Base-by-base conservation (phyloP, 2,797 vertebrate species). In the Syngnathus rostellatus region DNA sequence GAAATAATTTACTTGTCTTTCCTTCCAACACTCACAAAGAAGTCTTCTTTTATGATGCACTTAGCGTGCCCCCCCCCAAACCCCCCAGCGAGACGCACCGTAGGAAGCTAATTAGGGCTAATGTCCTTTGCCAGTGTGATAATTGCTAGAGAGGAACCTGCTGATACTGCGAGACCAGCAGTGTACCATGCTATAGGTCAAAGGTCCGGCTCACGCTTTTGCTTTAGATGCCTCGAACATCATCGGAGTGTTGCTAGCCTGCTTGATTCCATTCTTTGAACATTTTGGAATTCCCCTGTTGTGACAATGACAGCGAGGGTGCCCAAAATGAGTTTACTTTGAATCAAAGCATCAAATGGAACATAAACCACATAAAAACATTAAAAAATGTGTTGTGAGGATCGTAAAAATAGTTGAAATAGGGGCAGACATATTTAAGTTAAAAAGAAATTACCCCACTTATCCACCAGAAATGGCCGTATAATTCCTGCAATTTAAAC, bases 1-100 rank as follows among this genome's bases (percentile, higher is more conserved):
- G 74, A 82, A 78, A 85, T 85, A 85, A 88, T 86, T 84, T 85
- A 77, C 83, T 86, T 86, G 82, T 84, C 75, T 85, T 86, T 86
- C 78, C 81, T 85, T 83, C 64, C 8, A 0, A n/a, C n/a, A 10
- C 55, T 57, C 55, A 8, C 55, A 57, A 57, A 57, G 12, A 6
- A 57, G 55, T 6, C 14, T 17, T 37, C 14, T 37, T 37, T 57
- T 57, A 37, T 57, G 31, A 57, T 57, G 25, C 25, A 6, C 25
- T 57, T 6, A 57, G 37, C 37, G 16, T 57, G 55, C 14, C 25
- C 17, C 25, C 14, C 14, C 1, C 55, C 14, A 4, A 16, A 3
- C 8, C 50, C 21, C 55, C 43, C 72, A 69, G 73, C 78, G 73
- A 74, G 77, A 71, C 10, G 9, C 82, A 61, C 82, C 79, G 83